Evolutionary conservation across 2,797 vertebrate genomes (phyloP).

Genomic region (Dendrocincla tyrannina): DNA sequence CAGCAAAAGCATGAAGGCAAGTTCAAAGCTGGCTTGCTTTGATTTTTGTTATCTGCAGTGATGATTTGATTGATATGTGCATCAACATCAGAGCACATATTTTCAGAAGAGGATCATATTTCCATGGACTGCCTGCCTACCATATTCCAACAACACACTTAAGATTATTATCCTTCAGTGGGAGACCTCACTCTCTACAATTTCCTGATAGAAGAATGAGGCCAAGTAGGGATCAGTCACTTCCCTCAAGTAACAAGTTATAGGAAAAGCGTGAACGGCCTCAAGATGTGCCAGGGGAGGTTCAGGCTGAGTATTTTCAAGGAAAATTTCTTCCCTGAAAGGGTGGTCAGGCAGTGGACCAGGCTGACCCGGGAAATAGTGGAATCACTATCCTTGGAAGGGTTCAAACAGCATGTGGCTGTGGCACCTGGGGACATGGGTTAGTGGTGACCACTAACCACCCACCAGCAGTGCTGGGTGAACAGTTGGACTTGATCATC

Average conservation of each 20-base stretch:
- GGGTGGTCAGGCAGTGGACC: background rate
- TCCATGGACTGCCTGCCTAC: background rate
- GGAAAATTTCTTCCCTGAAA: background rate
- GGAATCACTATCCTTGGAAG: background rate
- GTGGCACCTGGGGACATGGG: background rate
- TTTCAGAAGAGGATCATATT: background rate
- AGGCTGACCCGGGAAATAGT: background rate
- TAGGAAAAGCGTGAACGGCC: background rate
- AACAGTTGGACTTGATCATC: background rate
- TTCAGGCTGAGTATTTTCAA: background rate
- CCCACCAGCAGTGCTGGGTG: background rate
- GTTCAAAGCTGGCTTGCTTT: background rate
- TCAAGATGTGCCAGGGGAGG: background rate
- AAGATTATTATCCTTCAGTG: background rate
- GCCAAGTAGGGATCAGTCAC: no score
- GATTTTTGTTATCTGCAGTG: background rate
- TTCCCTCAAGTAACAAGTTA: background rate
- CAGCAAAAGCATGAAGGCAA: background rate
- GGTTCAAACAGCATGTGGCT: no score
- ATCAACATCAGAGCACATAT: background rate
- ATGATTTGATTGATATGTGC: background rate
- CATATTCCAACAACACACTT: background rate
- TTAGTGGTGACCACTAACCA: background rate
- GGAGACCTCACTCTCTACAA: background rate
- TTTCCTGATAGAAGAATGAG: background rate